These are phyloP conservation scores for Enchytraeus crypticus DNA, from an alignment of 2,888 invertebrate genomes.

Conservation along the genomic window DNA sequence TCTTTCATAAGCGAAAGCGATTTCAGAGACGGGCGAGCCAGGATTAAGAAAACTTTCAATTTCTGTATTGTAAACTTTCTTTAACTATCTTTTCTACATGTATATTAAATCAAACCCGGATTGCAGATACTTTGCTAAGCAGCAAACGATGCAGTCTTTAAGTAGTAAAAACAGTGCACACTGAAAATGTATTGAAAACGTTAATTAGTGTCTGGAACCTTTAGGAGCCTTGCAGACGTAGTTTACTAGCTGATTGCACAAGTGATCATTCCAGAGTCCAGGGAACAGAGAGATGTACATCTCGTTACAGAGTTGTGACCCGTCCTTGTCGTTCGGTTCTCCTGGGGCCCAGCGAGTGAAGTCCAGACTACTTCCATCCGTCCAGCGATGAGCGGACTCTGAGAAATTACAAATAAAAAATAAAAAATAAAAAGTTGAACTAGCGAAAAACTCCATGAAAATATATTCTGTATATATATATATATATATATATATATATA, in stretches of 20 bases:
- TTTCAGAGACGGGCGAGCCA: too few species aligned
- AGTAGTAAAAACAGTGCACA: not conserved
- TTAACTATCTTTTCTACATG: too few species aligned
- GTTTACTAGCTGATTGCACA: not conserved
- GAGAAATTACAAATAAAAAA: too few species aligned
- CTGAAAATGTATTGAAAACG: not conserved
- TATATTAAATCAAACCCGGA: too few species aligned
- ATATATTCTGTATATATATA: too few species aligned
- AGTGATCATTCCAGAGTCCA: conserved; percentile 12
- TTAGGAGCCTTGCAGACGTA: conserved; percentile 12
- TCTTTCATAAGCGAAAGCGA: too few species aligned
- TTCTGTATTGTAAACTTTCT: too few species aligned
- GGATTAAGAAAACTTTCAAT: too few species aligned
- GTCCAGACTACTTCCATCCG: conserved; percentile 1
- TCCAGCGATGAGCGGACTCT: not conserved
- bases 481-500: not conserved
- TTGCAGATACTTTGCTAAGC: too few species aligned
- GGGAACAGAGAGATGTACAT: not conserved
- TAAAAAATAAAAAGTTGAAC: not conserved
- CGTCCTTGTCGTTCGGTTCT: conserved; percentile 14
- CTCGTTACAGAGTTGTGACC: conserved; percentile 10
- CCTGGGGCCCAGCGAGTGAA: conserved; percentile 11
- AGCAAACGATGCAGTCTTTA: too few species aligned
- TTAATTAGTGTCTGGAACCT: not conserved
- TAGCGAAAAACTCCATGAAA: not conserved